phyloP scores from a whole-genome alignment of 2,113 vertebrate species.

The Python bivittatus region DNA sequence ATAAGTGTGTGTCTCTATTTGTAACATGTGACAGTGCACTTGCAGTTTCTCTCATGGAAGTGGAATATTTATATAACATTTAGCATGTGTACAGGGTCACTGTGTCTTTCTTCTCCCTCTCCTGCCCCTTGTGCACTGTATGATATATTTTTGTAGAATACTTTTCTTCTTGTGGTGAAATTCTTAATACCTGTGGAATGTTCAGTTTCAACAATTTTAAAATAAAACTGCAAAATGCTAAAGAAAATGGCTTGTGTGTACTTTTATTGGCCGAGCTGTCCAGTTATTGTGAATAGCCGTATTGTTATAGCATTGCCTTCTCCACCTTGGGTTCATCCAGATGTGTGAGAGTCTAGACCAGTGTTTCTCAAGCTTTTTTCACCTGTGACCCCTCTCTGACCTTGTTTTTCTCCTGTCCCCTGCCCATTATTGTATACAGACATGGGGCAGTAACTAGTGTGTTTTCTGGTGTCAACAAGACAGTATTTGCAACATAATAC shows the following conservation, averaged over 20 bases:
- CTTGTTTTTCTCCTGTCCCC: neutral
- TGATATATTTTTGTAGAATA: constrained; percentile 86
- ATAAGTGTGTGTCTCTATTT: neutral
- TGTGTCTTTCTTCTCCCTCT: constrained; percentile 49
- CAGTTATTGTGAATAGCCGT: neutral
- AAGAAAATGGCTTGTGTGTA: constrained; percentile 20
- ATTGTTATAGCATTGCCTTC: neutral
- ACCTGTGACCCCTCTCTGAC: neutral
- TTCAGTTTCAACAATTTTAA: constrained; percentile 81
- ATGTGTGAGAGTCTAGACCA: neutral
- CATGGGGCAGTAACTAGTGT: neutral
- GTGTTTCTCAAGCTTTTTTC: neutral
- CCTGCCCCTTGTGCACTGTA: constrained; percentile 70
- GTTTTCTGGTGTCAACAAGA: neutral
- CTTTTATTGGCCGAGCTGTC: neutral
- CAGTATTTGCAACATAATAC: neutral
- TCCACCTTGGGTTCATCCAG: neutral
- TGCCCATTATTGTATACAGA: neutral
- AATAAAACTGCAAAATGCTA: constrained; percentile 81
- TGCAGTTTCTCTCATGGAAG: constrained; percentile 12
- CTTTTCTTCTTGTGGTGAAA: constrained; percentile 79
- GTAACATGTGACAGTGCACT: neutral
- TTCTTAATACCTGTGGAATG: constrained; percentile 81
- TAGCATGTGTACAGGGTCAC: constrained; percentile 14
- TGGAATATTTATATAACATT: neutral